Evolutionary conservation across 2,113 vertebrate species (phyloP), one percentile per base, ranked within the genome.

Genomic region (Peromyscus californicus): DNA sequence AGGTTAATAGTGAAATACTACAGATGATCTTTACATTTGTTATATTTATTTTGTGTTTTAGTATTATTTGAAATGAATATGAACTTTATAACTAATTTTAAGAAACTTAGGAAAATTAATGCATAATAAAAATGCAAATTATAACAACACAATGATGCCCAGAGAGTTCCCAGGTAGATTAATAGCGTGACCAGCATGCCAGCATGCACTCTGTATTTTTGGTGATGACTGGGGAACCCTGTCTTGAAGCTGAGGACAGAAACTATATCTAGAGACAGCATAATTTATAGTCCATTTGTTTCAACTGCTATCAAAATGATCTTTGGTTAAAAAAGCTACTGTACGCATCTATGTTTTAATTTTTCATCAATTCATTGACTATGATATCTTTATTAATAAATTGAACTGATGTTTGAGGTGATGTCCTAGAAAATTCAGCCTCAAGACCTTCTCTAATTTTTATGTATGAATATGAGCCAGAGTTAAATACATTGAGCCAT

Each of bases 301-400:
- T 93, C 72, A 94, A 36, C 12, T 75, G 74, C 72, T 78, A 86
- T 82, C 33, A 93, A 96, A 89, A 78, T 96, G 72, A 91, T 15
- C n/a, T 93, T 96, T 93, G 90, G 85, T 94, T 95, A 86, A 48
- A 96, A 97, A 93, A 70, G 17, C 4, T 89, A 83, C 69, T 79
- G 7, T 29, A 79, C 4, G 29, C 42, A 57, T 63, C 78, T 51
- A 92, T 92, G 10, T 88, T 85, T 29, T 79, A 96, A 67, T 36
- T 91, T 91, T 15, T 91, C 19, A 24, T 26, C 89, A 17, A 79
- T 5, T 54, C 16, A 39, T 65, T 76, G 26, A 86, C 75, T 69
- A 93, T 63, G 9, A 85, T 16, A 72, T 80, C 48, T 84, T 89
- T 89, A 59, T 59, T 93, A 63, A 54, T 78, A 88, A 84, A 89